Evolutionary conservation across 2,113 vertebrate genomes (phyloP), one percentile per base, ranked within the genome.

Genomic region (Anguilla rostrata): DNA sequence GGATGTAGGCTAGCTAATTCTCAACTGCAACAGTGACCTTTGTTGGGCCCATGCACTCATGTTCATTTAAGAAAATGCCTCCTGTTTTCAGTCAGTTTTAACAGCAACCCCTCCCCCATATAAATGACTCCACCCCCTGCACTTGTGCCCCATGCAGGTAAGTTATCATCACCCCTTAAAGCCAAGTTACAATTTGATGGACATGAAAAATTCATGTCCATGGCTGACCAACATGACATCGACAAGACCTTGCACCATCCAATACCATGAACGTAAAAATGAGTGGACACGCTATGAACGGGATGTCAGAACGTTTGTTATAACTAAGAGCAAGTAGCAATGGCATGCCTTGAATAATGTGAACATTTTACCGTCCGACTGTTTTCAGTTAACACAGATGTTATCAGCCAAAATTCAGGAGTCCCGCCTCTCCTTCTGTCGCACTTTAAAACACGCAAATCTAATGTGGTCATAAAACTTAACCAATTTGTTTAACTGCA

Each of bases 381-480:
- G 81, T 82, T 49, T 49, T 82, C 81, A 82, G 20, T 82, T 82
- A 82, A 26, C 15, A 43, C 41, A n/a, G 29, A 83, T 16, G 53
- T 39, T 46, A 34, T 22, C 9, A 53, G 40, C 12, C 34, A 60
- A 39, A 22, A 40, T 60, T 20, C 18, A 26, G 26, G 22, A 46
- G 40, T 29, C 43, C 15, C n/a, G 11, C 8, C 53, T 43, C 39
- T 26, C 40, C 53, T 29, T 40, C 39, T 22, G 78, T 34, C 43
- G 39, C 18, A 43, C 26, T 56, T 85, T 41, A 40, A 75, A 71
- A 53, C 11, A 41, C n/a, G 15, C 49, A 34, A 34, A 78, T 78
- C 43, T 22, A 79, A 78, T 66, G 71, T 29, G 7, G 46, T 7
- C 39, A 46, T 75, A 34, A 66, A 43, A 82, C 34, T 39, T 34